Evolutionary conservation across 2,113 vertebrate species (phyloP), one percentile per base, ranked within the genome.

Genomic region (Semicossyphus pulcher): DNA sequence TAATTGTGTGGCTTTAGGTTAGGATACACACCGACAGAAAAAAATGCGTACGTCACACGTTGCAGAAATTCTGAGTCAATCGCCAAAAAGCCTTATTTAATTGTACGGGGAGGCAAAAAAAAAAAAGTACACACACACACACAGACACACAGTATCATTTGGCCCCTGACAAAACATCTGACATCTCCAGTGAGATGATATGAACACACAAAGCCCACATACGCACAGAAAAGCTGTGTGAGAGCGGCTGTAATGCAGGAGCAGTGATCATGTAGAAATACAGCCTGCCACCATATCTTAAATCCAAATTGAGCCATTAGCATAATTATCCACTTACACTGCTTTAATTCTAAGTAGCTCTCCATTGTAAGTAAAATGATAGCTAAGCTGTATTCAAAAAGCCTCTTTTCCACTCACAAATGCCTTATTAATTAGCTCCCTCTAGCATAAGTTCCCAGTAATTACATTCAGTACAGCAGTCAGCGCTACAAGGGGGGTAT

Each of bases 361-460:
- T 91, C 84, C 69, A 90, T 90, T 91, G 89, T 88, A 72, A 76
- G 89, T 86, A 87, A 92, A 91, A 85, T 84, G 89, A 87, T 85
- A 87, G 86, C 78, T 75, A 88, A 78, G 78, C 77, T 86, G 85
- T 86, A 87, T 87, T 92, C 75, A 89, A 87, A 89, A 88, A 87
- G 80, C 72, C 85, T 87, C 81, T 87, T 87, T 84, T 76, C 76
- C 76, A 71, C 87, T 89, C 76, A 73, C 77, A 86, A 92, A 92
- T 88, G 84, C 62, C 72, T 93, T 86, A 92, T 81, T 93, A 94
- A 94, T 93, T 88, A 93, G 89, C 93, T 92, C 93, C 91, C 92
- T 92, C 91, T 93, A 90, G 92, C 92, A 91, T 63, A 75, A 68
- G 70, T 81, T 81, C 69, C 45, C 64, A 77, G 89, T 86, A 88